Conservation (phyloP, 2,797 vertebrate species). For the Alca torda region DNA sequence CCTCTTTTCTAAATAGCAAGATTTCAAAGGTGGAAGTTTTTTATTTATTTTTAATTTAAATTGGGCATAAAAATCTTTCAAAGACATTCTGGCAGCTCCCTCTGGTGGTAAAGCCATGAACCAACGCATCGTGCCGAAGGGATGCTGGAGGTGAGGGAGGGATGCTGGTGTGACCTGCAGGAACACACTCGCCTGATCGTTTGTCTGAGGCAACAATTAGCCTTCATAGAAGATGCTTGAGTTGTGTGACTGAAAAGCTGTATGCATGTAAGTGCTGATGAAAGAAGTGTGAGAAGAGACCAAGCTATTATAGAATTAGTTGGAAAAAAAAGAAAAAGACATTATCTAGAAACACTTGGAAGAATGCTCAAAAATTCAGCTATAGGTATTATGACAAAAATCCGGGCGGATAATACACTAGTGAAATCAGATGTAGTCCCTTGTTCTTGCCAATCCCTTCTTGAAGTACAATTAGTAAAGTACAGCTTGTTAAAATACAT, state of each 20-base stretch:
- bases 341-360: neutral
- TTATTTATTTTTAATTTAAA: neutral
- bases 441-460: neutral
- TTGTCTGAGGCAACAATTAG: neutral
- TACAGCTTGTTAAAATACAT: neutral
- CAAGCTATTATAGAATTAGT: neutral
- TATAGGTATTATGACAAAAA: neutral
- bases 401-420: neutral
- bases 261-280: neutral
- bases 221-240: neutral
- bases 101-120: constrained; percentile 37
- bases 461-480: neutral
- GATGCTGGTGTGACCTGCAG: neutral
- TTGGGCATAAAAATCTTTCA: neutral
- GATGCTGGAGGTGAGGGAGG: neutral
- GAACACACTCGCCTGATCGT: neutral
- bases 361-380: neutral
- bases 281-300: neutral
- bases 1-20: neutral
- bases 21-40: neutral
- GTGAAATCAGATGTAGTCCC: neutral
- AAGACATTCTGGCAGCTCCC: constrained; percentile 27
- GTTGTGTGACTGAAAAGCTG: neutral
- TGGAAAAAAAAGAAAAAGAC: rapidly evolving
- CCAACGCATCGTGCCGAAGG: neutral